phyloP scores from a whole-genome alignment of 2,888 invertebrate genomes.

The Conomelus anceps region DNA sequence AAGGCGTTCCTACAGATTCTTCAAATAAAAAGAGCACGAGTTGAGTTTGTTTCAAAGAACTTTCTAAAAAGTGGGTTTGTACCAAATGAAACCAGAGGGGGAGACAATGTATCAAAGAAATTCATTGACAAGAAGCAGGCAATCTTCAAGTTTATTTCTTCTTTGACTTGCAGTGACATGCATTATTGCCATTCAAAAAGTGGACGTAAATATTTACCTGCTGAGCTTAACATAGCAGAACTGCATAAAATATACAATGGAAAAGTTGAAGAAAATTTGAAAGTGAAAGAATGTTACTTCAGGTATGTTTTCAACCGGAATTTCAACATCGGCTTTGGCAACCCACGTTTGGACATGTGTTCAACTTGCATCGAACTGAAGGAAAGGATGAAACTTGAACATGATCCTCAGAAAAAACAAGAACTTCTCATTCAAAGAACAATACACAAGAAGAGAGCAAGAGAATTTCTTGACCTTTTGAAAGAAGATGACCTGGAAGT shows the following conservation, averaged over 20 bases:
- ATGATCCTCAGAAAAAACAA: neutral
- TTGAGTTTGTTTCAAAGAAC: constrained; percentile 17
- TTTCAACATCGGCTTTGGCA: constrained; percentile 21
- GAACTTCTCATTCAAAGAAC: constrained; percentile 25
- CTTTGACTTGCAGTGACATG: constrained; percentile 17
- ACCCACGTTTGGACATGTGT: constrained; percentile 21
- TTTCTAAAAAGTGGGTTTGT: constrained; percentile 14
- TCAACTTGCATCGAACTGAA: constrained; percentile 19
- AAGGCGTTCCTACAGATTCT: constrained; percentile 13
- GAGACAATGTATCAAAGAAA: constrained; percentile 13
- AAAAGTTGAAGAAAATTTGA: constrained; percentile 17
- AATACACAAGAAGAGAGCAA: neutral
- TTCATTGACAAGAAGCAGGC: constrained; percentile 13
- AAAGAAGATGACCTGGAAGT: neutral
- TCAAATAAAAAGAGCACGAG: constrained; percentile 15
- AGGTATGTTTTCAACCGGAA: constrained; percentile 18
- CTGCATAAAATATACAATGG: constrained; percentile 14
- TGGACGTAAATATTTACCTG: constrained; percentile 18
- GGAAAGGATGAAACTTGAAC: constrained; percentile 17
- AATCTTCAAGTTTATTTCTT: constrained; percentile 15
- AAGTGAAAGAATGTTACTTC: constrained; percentile 18
- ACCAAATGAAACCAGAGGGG: constrained; percentile 18
- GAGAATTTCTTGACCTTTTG: neutral
- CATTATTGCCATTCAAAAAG: constrained; percentile 20
- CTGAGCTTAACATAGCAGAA: constrained; percentile 20